Evolutionary conservation across 1,140 invertebrate species (phyloP), one percentile per base, ranked within the genome.

Genomic region (Ceratosolen fusciceps): DNA sequence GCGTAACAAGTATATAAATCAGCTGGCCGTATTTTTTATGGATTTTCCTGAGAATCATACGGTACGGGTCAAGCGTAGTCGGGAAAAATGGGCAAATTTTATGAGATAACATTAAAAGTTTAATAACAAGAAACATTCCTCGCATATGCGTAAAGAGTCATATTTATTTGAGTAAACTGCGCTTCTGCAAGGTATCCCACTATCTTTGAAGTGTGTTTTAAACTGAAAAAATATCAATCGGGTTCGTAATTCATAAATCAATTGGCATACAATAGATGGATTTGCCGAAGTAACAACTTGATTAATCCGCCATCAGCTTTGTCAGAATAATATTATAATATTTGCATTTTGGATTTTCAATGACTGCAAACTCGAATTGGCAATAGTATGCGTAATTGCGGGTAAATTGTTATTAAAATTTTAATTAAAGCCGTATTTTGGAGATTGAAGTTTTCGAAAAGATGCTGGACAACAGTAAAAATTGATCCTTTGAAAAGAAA

Each of bases 1-100:
- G 87, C 86, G 85, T 84, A 86, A 83, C 85, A 81, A 84, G 87
- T 89, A 88, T 89, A 87, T 88, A 88, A 88, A 89, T 88, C 86
- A 84, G 81, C 82, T 67, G 67, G 24, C 26, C 16, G 70, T 49
- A 80, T 80, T 54, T 80, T 52, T 75, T 71, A 76, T 71, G 74
- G 56, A 76, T 76, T 76, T 80, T 76, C 74, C 56, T 60, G 65
- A 34, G 67, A 72, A 76, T 72, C 29, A 56, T 70, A 74, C 72
- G 78, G 58, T 79, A 79, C 24, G 31, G n/a, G 21, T 8, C 24
- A 60, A 29, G 39, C 24, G 39, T 19, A 0, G 4, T n/a, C 2
- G 21, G n/a, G 37, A 31, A 43, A 43, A 68, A 68, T 21, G 2
- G 29, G 8, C 14, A 14, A 62, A 8, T n/a, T 65, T 65, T n/a